A percentile compares a stretch with the other conserved stretches of the same genome.
phyloP scores from a whole-genome alignment of 2,113 vertebrate genomes.

The Procavia capensis region DNA sequence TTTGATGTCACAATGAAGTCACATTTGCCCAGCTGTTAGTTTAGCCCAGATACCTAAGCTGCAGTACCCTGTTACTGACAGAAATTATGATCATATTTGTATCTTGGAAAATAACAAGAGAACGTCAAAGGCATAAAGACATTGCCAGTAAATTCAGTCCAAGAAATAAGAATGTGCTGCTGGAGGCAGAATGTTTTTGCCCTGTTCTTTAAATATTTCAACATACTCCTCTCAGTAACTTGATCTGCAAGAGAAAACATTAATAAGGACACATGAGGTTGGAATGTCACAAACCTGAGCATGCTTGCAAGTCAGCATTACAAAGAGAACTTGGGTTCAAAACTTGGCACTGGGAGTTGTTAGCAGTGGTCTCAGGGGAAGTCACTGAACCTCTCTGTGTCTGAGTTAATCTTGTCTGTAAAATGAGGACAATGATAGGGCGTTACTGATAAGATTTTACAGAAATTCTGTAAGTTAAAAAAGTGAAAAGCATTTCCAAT shows the following conservation, averaged over 20 bases:
- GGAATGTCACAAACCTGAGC: neutral
- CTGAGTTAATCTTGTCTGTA: no score
- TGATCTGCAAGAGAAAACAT: neutral
- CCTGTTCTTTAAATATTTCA: neutral
- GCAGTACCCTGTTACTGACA: neutral
- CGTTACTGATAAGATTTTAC: neutral
- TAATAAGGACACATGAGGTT: neutral
- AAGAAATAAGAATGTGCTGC: neutral
- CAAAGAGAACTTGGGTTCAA: neutral
- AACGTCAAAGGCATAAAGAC: accelerated
- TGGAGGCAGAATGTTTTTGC: neutral
- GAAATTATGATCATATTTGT: neutral
- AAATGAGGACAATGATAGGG: neutral
- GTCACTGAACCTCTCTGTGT: no score
- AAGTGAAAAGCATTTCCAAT: neutral
- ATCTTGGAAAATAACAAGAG: neutral
- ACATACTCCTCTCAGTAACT: neutral
- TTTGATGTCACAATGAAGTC: neutral
- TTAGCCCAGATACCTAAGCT: neutral
- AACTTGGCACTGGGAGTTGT: neutral
- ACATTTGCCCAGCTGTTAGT: neutral
- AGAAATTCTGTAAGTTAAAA: neutral
- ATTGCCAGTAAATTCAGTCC: neutral
- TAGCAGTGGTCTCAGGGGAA: neutral
- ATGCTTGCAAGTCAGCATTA: neutral